Conservation (phyloP, 2,888 invertebrate genomes). For the Troglohyphantes excavatus region DNA sequence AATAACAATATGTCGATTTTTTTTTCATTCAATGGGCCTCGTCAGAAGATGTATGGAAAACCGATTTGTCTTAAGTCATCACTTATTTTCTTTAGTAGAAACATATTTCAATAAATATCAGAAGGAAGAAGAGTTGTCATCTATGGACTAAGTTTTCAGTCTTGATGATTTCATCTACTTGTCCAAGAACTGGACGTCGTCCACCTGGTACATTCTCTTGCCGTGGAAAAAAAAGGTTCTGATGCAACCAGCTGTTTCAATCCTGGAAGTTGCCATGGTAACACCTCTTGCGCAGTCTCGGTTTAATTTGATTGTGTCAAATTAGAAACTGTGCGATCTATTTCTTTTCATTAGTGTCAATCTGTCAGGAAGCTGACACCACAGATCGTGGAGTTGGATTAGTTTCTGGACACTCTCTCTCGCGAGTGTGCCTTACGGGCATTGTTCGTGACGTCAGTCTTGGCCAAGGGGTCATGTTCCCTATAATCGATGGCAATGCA, state of each 20-base stretch:
- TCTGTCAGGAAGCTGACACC: constrained; percentile 74
- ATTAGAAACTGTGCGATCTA: constrained; percentile 67
- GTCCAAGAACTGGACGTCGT: background rate
- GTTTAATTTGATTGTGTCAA: constrained; percentile 74
- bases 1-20: too few relatives aligned
- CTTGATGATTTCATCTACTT: background rate
- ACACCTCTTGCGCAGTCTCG: constrained; percentile 64
- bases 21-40: too few relatives aligned
- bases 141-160: background rate
- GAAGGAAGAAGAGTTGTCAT: too few relatives aligned
- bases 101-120: too few relatives aligned
- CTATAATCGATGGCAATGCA: background rate
- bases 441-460: constrained; percentile 27
- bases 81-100: too few relatives aligned
- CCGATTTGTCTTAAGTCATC: too few relatives aligned
- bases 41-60: too few relatives aligned
- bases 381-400: constrained; percentile 70
- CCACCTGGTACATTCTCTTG: background rate
- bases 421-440: background rate
- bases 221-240: constrained; percentile 6
- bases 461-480: constrained; percentile 44
- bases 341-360: constrained; percentile 76
- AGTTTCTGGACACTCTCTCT: constrained; percentile 21
- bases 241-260: constrained; percentile 54
- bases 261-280: constrained; percentile 40